Base-by-base conservation (phyloP, 1,140 invertebrate species). In the Camponotus vicinus region DNA sequence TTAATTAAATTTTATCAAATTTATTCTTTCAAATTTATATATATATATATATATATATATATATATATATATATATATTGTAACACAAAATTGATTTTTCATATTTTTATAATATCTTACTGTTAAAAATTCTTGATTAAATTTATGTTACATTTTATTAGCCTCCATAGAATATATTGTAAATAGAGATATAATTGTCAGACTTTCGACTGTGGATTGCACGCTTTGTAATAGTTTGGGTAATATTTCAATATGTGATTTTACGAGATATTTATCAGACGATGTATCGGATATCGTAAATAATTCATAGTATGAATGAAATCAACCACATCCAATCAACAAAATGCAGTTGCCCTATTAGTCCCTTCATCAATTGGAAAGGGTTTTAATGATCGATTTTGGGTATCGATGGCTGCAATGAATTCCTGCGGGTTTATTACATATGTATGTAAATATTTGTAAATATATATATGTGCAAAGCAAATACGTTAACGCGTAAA, bases 401-500 rank as follows among this genome's bases (percentile, higher is more conserved):
- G 89, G 87, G 79, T 86, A 88, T 59, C 71, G 67, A 84, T 61
- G 70, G 73, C 71, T 89, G 67, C 64, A 89, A 92, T 93, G 86
- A 66, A 88, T 86, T 86, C 86, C 82, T 86, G 89, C 90, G 91
- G 90, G 91, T 92, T 90, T 91, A 93, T 89, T 91, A 86, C 73
- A 85, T 87, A 80, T 77, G 70, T 83, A 70, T 95, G 93, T 95
- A 94, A 94, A 95, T 94, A 95, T 82, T 91, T 94, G 94, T 95
- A 95, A 92, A 95, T 95, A 95, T 90, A 85, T 86, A 85, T 91
- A 91, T 90, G 85, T 93, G 90, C 88, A 91, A 89, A 92, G 63
- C 71, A 85, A 88, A 86, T 67, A 79, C 79, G 61, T 90, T 64
- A 52, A 73, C 73, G 85, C 45, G 82, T 63, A 70, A 42, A 82